phyloP scores from a whole-genome alignment of 2,888 invertebrate genomes.

The Alitta virens region DNA sequence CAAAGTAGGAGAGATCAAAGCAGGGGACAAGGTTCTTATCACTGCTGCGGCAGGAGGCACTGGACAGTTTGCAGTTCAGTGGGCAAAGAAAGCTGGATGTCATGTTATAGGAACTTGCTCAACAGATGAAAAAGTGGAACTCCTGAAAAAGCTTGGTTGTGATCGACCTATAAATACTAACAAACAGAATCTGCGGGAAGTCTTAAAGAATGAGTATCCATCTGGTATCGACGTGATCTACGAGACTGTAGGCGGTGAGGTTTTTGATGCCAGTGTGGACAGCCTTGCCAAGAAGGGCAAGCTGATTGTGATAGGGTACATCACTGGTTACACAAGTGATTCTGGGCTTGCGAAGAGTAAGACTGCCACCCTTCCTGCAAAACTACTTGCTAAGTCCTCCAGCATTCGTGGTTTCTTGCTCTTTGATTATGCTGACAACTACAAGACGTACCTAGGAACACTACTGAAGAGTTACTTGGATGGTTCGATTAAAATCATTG shows the following conservation, averaged over 20 bases:
- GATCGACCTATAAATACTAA: conserved; percentile 48
- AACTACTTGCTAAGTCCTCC: conserved; percentile 45
- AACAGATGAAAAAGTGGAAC: conserved; percentile 45
- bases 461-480: conserved; percentile 32
- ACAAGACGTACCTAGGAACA: conserved; percentile 33
- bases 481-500: conserved; percentile 37
- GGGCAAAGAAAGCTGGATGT: conserved; percentile 48
- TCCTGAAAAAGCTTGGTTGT: conserved; percentile 33
- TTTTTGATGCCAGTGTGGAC: conserved; percentile 47
- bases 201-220: conserved; percentile 49
- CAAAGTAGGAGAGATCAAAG: conserved; percentile 45
- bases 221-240: conserved; percentile 52
- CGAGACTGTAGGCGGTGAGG: conserved; percentile 50
- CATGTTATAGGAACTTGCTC: conserved; percentile 54
- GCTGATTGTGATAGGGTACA: conserved; percentile 51
- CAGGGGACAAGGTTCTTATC: conserved; percentile 46
- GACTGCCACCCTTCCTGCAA: neutral
- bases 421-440: conserved; percentile 34
- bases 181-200: conserved; percentile 43
- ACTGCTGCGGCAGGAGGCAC: conserved; percentile 51
- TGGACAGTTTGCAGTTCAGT: conserved; percentile 51
- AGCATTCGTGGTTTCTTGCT: conserved; percentile 49
- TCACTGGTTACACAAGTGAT: conserved; percentile 46
- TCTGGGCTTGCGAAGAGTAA: conserved; percentile 29
- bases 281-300: conserved; percentile 50